Evolutionary conservation across 2,797 vertebrate species (phyloP).

Genomic region (Pteronotus mesoamericanus): DNA sequence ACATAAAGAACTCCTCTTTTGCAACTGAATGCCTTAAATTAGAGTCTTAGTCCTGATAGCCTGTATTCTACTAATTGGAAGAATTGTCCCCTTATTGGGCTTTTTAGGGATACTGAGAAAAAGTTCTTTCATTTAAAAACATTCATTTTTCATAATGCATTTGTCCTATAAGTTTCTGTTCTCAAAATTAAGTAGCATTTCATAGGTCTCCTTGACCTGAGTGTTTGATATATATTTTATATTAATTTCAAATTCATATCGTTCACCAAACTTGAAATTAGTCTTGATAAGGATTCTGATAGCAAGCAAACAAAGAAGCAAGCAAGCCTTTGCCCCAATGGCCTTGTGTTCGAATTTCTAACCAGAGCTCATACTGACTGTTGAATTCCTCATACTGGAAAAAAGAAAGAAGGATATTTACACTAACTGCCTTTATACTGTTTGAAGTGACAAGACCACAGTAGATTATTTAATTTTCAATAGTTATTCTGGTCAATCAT

Average conservation of each 20-base stretch:
- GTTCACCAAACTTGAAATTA: slow-evolving; percentile 26
- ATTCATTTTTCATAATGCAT: slow-evolving; percentile 71
- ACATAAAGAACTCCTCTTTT: slow-evolving; percentile 74
- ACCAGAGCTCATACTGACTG: background rate
- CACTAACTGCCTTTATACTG: background rate
- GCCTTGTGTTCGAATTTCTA: background rate
- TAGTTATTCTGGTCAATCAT: slow-evolving; percentile 1
- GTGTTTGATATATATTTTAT: slow-evolving; percentile 68
- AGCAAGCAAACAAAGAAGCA: background rate
- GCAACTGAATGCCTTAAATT: slow-evolving; percentile 69
- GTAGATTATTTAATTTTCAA: slow-evolving; percentile 11
- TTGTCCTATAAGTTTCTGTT: slow-evolving; percentile 56
- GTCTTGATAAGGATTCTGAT: background rate
- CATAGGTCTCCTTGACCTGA: slow-evolving; percentile 71
- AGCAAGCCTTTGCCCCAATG: background rate
- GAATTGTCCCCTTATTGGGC: slow-evolving; percentile 54
- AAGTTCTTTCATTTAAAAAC: slow-evolving; percentile 64
- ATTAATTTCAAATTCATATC: slow-evolving; percentile 49
- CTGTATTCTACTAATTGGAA: slow-evolving; percentile 41
- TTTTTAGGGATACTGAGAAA: slow-evolving; percentile 53
- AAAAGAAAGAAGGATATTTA: background rate
- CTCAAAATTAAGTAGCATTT: slow-evolving; percentile 76
- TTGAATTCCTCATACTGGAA: background rate
- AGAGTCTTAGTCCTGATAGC: slow-evolving; percentile 57
- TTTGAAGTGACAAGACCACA: slow-evolving; percentile 5